phyloP scores from a whole-genome alignment of 2,888 invertebrate genomes.

The Allophyes oxyacanthae region DNA sequence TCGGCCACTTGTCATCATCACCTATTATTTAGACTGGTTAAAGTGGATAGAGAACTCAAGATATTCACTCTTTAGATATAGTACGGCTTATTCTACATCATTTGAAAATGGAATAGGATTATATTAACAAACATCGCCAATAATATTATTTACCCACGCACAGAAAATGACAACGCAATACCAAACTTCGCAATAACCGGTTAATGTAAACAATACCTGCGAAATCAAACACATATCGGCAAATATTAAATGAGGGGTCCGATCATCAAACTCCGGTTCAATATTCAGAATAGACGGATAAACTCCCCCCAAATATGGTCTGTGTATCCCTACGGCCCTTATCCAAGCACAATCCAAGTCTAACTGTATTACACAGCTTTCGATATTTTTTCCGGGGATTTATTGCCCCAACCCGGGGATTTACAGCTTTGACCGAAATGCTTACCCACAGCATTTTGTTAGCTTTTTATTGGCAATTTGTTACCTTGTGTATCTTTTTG shows the following conservation, averaged over 20 bases:
- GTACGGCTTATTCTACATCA: too few species aligned
- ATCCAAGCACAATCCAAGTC: slow-evolving; percentile 63
- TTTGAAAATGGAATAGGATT: too few species aligned
- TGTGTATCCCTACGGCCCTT: slow-evolving; percentile 52
- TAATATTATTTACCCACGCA: too few species aligned
- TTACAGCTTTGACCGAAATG: slow-evolving; percentile 87
- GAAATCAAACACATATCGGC: slow-evolving; percentile 28
- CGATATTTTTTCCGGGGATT: slow-evolving; percentile 84
- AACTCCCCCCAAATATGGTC: slow-evolving; percentile 54
- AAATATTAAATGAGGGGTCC: slow-evolving; percentile 32
- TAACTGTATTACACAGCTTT: slow-evolving; percentile 82
- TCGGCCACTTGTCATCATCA: neutral
- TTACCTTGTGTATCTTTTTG: slow-evolving; percentile 85
- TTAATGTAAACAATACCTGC: slow-evolving; percentile 26
- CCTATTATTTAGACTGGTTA: too few species aligned
- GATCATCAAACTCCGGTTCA: slow-evolving; percentile 50
- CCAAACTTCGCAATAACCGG: slow-evolving; percentile 10
- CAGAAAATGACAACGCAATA: neutral
- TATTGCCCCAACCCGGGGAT: slow-evolving; percentile 79
- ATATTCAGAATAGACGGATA: slow-evolving; percentile 57
- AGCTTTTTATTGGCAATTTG: slow-evolving; percentile 88
- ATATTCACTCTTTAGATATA: too few species aligned
- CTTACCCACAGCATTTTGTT: slow-evolving; percentile 85
- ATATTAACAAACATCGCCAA: too few species aligned
- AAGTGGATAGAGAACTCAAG: too few species aligned